These are phyloP conservation scores for Apamea monoglypha DNA, from an alignment of 2,888 invertebrate genomes.

Conservation along the genomic window DNA sequence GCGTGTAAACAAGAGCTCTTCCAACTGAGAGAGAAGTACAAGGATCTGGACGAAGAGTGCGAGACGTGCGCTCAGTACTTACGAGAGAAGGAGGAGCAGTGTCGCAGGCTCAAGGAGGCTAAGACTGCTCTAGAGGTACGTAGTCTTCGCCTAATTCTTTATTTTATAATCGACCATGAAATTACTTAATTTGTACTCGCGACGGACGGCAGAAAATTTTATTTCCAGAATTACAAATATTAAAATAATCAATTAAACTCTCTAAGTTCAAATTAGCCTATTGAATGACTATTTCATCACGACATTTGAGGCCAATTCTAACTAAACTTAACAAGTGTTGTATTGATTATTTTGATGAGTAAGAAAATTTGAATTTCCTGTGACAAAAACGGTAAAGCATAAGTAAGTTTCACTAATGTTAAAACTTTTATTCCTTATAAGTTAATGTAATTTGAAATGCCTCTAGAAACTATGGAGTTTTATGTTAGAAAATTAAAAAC, in stretches of 20 bases:
- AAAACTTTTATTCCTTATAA: background rate
- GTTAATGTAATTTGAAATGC: background rate
- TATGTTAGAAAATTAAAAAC: background rate
- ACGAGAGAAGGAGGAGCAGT: slow-evolving; percentile 80
- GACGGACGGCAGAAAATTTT: too few relatives aligned
- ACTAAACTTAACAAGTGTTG: background rate
- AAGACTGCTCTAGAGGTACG: slow-evolving; percentile 79
- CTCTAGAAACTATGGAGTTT: background rate
- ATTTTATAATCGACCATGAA: background rate
- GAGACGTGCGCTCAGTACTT: slow-evolving; percentile 83
- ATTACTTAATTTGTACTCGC: too few relatives aligned
- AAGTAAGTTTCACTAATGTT: background rate
- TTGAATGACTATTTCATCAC: too few relatives aligned
- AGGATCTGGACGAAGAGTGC: slow-evolving; percentile 86
- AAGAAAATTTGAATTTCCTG: background rate
- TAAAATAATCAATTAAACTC: too few relatives aligned
- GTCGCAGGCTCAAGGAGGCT: slow-evolving; percentile 76
- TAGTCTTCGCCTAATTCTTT: too few relatives aligned
- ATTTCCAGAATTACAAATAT: too few relatives aligned
- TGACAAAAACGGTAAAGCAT: background rate
- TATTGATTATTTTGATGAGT: background rate
- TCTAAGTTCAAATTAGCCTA: too few relatives aligned
- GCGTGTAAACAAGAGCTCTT: slow-evolving; percentile 78
- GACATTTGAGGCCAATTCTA: too few relatives aligned
- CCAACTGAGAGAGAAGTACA: slow-evolving; percentile 78